Evolutionary conservation across 2,113 vertebrate genomes (phyloP).

Genomic region (Boulengerochromis microlepis): DNA sequence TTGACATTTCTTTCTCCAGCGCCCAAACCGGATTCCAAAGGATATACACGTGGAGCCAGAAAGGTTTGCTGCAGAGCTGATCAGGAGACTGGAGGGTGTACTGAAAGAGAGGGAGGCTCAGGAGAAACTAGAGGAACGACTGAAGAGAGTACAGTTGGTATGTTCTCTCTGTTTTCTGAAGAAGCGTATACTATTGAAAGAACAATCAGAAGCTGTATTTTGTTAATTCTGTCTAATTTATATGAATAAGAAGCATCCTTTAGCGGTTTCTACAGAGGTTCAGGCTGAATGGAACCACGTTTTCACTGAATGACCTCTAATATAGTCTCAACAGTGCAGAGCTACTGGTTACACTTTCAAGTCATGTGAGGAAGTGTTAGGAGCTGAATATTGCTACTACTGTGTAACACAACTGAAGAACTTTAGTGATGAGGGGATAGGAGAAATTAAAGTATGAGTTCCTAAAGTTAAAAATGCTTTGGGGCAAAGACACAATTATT

Average conservation of each 20-base stretch:
- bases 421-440: background rate
- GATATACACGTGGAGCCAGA: constrained; percentile 89
- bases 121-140: constrained; percentile 84
- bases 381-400: background rate
- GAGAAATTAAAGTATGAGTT: background rate
- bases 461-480: background rate
- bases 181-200: background rate
- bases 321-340: background rate
- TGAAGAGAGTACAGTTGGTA: constrained; percentile 84
- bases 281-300: background rate
- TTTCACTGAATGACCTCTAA: background rate
- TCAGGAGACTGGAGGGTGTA: constrained; percentile 84
- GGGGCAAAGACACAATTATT: background rate
- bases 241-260: background rate
- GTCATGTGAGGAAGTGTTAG: background rate
- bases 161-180: background rate
- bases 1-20: constrained; percentile 58
- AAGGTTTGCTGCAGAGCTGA: constrained; percentile 91
- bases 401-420: background rate
- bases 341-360: background rate
- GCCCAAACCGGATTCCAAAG: constrained; percentile 88
- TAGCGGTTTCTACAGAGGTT: background rate
- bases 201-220: background rate
- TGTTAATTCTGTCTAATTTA: background rate
- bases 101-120: constrained; percentile 84